A percentile compares a stretch with the other conserved stretches of the same genome.
Conservation (phyloP, 23 tunicate genomes). For the Halocynthia roretzi region DNA sequence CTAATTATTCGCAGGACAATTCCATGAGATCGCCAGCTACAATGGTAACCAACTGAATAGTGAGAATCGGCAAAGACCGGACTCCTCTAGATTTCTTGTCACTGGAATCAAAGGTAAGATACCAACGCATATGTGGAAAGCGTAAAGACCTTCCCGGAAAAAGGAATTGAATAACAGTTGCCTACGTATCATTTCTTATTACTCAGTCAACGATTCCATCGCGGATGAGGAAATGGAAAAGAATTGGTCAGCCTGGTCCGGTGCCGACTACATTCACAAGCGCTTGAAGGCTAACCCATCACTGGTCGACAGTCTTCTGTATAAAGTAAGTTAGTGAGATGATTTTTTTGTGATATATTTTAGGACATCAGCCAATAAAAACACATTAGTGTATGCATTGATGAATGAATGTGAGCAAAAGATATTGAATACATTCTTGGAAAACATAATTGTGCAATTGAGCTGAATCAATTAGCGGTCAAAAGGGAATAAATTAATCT, state of each 20-base stretch:
- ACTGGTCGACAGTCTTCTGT: neutral
- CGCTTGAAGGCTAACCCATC: neutral
- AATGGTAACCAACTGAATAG: conserved; percentile 10
- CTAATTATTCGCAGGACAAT: conserved; percentile 18
- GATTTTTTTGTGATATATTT: neutral
- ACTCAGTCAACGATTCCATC: conserved; percentile 4
- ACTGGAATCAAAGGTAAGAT: conserved; percentile 32
- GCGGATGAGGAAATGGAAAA: neutral
- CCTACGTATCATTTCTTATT: neutral
- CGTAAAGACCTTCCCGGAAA: neutral
- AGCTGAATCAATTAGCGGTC: too few species aligned
- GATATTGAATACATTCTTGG: too few species aligned
- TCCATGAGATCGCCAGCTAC: conserved; percentile 31
- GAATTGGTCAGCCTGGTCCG: conserved; percentile 4
- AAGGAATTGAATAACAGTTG: too few species aligned
- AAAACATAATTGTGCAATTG: too few species aligned
- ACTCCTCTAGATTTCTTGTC: conserved; percentile 25
- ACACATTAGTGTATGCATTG: neutral
- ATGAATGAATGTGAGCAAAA: neutral
- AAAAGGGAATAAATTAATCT: neutral
- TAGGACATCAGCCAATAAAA: neutral
- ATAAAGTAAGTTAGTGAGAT: neutral
- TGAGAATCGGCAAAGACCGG: conserved; percentile 18
- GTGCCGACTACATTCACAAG: conserved; percentile 2
- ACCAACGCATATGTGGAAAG: neutral